Conservation (phyloP, 1,140 invertebrate species). For the Halyomorpha halys region DNA sequence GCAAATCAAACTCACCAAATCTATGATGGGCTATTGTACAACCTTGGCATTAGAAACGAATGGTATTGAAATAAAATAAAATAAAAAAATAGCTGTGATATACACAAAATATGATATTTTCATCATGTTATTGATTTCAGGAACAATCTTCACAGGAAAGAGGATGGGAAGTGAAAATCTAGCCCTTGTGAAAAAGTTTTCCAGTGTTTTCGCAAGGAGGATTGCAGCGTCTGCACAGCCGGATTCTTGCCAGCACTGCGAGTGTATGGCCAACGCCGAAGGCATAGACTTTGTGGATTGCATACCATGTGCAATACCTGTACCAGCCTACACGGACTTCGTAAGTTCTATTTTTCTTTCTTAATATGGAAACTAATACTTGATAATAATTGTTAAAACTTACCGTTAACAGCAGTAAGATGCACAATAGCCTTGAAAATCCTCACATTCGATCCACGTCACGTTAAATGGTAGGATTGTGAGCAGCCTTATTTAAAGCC, state of each 20-base stretch:
- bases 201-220: constrained; percentile 55
- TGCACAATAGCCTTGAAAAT: no score
- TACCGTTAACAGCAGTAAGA: no score
- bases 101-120: background rate
- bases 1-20: constrained; percentile 62
- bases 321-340: constrained; percentile 40
- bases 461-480: no score
- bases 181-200: constrained; percentile 52
- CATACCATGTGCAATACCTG: constrained; percentile 45
- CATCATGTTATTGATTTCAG: constrained; percentile 27
- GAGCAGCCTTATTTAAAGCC: no score
- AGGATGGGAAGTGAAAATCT: constrained; percentile 46
- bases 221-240: constrained; percentile 52
- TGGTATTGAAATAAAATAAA: no score
- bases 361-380: no score
- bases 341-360: constrained; percentile 36
- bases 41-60: constrained; percentile 72
- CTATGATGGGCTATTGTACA: constrained; percentile 62
- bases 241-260: constrained; percentile 55
- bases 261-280: constrained; percentile 55
- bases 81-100: no score
- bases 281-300: constrained; percentile 54
- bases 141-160: constrained; percentile 50
- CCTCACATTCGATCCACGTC: no score
- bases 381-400: no score